These are phyloP conservation scores for Pyxicephalus adspersus DNA, from an alignment of 2,113 vertebrate genomes.

Conservation along the genomic window DNA sequence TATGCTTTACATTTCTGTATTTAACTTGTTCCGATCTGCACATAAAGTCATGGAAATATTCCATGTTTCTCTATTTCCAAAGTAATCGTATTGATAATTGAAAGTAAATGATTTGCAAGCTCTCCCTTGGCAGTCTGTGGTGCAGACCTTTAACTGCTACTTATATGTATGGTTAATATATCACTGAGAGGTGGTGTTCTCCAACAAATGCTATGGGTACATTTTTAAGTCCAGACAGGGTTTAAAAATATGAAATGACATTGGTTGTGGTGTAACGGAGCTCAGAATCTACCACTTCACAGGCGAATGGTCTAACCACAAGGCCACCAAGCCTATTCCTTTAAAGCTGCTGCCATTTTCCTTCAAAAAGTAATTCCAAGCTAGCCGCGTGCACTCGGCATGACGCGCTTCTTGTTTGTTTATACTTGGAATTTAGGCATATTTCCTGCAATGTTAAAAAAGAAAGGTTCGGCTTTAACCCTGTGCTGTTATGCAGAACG, in stretches of 20 bases:
- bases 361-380: constrained; percentile 16
- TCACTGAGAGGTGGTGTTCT: constrained; percentile 24
- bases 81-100: background rate
- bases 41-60: too few relatives aligned
- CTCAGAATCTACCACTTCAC: constrained; percentile 46
- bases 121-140: background rate
- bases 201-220: constrained; percentile 25
- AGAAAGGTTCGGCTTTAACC: constrained; percentile 1
- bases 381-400: constrained; percentile 6
- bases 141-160: background rate
- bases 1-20: too few relatives aligned
- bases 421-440: constrained; percentile 35
- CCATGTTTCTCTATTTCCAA: too few relatives aligned
- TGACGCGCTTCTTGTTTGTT: constrained; percentile 23
- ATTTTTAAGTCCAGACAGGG: constrained; percentile 30
- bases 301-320: constrained; percentile 47
- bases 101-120: background rate
- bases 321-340: constrained; percentile 40
- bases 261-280: constrained; percentile 39
- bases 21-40: too few relatives aligned
- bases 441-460: constrained; percentile 38
- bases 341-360: constrained; percentile 49
- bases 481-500: background rate
- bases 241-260: constrained; percentile 47
- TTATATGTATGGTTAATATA: background rate